Evolutionary conservation across 2,888 invertebrate species (phyloP), one percentile per base, ranked within the genome.

Genomic region (Thalpophila matura): DNA sequence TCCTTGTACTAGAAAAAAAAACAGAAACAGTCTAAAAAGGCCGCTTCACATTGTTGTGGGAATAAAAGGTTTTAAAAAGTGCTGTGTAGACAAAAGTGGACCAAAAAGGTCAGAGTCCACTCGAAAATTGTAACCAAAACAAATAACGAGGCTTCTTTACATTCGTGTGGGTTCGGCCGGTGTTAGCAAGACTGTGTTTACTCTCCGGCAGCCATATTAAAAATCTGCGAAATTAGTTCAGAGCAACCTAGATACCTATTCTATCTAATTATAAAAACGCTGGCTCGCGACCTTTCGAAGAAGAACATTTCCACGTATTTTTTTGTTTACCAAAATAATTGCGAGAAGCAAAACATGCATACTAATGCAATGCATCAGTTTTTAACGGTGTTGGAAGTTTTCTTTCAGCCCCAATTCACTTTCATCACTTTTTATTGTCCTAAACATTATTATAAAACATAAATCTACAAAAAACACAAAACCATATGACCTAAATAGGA

Each of bases 61-160:
- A 33, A 51, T 60, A 68, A 71, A 64, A 57, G 56, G 38, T 68
- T 71, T n/a, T 50, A 64, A 50, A 68, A 71, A 57, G 33, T 51
- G n/a, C 20, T 33, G 26, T 51, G 24, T 51, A 10, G 18, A 58
- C 37, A 64, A 33, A 51, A 65, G 46, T 72, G 40, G 40, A 50
- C 22, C 4, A 16, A 50, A 64, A 57, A 16, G 38, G 38, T 24
- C 37, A 0, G 27, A 50, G 45, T 14, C 10, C 27, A 33, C 50
- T 50, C 7, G 18, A 35, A 45, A 26, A 45, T 33, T 50, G 20
- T 56, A 20, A 6, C 37, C 9, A 22, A 49, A 57, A 24, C 24
- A 66, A 33, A 42, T 10, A 43, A 16, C 10, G 26, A 31, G 26
- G 40, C 10, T 33, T 69, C 47, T 56, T 55, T 47, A 57, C 64